Evolutionary conservation across 2,113 vertebrate genomes (phyloP).

Genomic region (Phyllopteryx taeniolatus): DNA sequence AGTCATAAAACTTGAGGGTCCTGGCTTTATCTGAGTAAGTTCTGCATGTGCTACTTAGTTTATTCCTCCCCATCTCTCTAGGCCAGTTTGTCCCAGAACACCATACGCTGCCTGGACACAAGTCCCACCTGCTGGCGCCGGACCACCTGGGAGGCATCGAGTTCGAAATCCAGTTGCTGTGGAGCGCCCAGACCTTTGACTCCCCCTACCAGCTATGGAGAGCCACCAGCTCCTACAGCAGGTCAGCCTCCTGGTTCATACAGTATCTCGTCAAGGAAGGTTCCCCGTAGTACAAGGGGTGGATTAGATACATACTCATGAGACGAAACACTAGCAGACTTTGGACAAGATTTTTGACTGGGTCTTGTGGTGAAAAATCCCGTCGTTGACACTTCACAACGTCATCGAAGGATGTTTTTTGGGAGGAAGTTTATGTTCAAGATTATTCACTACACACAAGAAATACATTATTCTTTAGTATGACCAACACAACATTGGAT

Average conservation of each 20-base stretch:
- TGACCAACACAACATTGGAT: too few relatives aligned
- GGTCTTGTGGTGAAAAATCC: too few relatives aligned
- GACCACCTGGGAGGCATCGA: conserved; percentile 94
- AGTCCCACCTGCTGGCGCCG: conserved; percentile 85
- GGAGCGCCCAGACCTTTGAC: conserved; percentile 96
- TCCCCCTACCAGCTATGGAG: conserved; percentile 97
- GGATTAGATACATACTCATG: too few relatives aligned
- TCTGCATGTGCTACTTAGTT: not conserved
- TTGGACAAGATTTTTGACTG: too few relatives aligned
- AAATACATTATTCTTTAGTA: too few relatives aligned
- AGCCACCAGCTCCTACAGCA: conserved; percentile 96
- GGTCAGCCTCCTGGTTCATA: conserved; percentile 62
- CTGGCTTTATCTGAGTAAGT: not conserved
- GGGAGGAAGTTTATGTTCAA: too few relatives aligned
- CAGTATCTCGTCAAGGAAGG: too few relatives aligned
- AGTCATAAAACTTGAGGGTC: not conserved
- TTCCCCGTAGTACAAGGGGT: too few relatives aligned
- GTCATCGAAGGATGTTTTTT: too few relatives aligned
- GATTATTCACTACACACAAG: too few relatives aligned
- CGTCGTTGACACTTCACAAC: too few relatives aligned
- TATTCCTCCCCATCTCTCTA: conserved; percentile 37
- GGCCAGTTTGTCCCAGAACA: conserved; percentile 95
- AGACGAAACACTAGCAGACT: too few relatives aligned
- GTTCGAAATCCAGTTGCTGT: conserved; percentile 91
- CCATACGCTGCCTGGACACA: conserved; percentile 90